A percentile compares a stretch with the other conserved stretches of the same genome.
phyloP scores from a whole-genome alignment of 2,113 vertebrate species.

The Numenius arquata region DNA sequence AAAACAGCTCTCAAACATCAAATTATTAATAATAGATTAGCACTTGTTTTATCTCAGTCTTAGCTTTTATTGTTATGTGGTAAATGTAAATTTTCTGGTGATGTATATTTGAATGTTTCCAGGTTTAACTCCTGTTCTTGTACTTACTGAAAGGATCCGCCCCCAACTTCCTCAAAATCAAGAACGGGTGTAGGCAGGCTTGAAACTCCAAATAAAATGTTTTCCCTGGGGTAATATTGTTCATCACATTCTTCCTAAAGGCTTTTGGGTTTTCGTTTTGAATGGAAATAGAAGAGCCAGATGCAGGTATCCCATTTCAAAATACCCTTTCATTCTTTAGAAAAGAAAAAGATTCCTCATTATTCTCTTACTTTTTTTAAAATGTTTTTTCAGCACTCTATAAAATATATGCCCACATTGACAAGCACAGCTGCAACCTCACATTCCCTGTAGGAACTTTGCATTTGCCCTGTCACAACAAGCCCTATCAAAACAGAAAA shows the following conservation, averaged over 20 bases:
- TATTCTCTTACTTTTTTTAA: not conserved
- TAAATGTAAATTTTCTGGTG: not conserved
- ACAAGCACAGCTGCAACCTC: not conserved
- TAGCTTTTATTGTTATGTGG: not conserved
- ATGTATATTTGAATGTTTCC: not conserved
- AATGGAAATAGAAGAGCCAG: slow-evolving; percentile 7
- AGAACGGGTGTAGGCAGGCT: not conserved
- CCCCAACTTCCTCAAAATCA: not conserved
- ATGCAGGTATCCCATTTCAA: slow-evolving; percentile 35
- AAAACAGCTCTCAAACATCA: not conserved
- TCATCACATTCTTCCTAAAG: slow-evolving; percentile 28
- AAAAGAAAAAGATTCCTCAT: not conserved
- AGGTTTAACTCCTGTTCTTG: not conserved
- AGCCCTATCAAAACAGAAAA: not conserved
- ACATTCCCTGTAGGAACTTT: not conserved
- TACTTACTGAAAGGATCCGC: not conserved
- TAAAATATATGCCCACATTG: not conserved
- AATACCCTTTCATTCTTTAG: not conserved
- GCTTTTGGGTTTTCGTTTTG: not conserved
- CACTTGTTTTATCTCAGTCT: not conserved
- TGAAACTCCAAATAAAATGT: slow-evolving; percentile 18
- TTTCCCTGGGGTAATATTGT: not conserved
- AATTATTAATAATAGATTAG: not conserved
- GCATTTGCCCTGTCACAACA: not conserved
- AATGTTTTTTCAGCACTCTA: not conserved